These are phyloP conservation scores for Pseudococcus viburni DNA, from an alignment of 2,888 invertebrate species.

Conservation along the genomic window DNA sequence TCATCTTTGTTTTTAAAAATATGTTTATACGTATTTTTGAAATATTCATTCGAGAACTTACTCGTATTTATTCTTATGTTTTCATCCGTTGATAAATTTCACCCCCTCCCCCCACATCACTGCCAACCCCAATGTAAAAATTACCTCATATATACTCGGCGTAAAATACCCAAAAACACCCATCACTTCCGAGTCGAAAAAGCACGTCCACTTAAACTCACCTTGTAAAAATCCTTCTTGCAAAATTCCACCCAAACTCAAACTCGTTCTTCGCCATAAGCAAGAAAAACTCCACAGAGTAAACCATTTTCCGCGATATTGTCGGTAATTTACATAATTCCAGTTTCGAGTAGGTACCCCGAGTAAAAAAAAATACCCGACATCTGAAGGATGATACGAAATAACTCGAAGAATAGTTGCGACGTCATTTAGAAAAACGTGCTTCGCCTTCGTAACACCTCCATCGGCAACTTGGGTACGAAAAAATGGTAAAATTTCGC, in stretches of 20 bases:
- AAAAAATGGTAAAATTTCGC: conserved; percentile 31
- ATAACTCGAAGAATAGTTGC: conserved; percentile 37
- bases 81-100: too few relatives aligned
- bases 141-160: too few relatives aligned
- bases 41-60: too few relatives aligned
- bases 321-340: conserved; percentile 54
- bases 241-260: not conserved
- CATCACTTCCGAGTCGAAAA: too few relatives aligned
- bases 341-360: not conserved
- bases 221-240: not conserved
- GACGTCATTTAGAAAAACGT: conserved; percentile 52
- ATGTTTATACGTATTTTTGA: too few relatives aligned
- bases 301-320: conserved; percentile 28
- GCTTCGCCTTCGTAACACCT: not conserved
- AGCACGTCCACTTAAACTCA: too few relatives aligned
- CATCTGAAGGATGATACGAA: conserved; percentile 38
- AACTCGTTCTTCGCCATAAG: not conserved
- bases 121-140: too few relatives aligned
- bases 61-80: too few relatives aligned
- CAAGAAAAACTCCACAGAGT: not conserved
- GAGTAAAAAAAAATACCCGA: conserved; percentile 19
- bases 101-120: too few relatives aligned
- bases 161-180: too few relatives aligned
- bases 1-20: too few relatives aligned
- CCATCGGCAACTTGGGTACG: not conserved